phyloP scores from a whole-genome alignment of 2,797 vertebrate genomes.

The Protosalanx chinensis region DNA sequence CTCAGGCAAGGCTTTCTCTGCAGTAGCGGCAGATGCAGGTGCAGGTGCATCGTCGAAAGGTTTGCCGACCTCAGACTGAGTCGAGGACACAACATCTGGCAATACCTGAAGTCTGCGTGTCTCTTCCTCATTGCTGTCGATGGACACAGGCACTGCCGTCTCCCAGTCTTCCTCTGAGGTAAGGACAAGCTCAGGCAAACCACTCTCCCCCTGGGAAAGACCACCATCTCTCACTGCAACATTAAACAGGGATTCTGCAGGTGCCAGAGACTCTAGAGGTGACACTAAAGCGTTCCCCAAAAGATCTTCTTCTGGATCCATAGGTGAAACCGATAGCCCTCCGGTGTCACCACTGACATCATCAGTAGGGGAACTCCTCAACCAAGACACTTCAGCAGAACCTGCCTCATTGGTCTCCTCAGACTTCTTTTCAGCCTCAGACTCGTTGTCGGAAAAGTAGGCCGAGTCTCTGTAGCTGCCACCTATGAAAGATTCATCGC shows the following conservation, averaged over 20 bases:
- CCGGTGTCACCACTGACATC: slow-evolving; percentile 16
- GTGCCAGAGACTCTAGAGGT: slow-evolving; percentile 30
- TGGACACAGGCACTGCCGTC: slow-evolving; percentile 31
- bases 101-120: slow-evolving; percentile 52
- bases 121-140: slow-evolving; percentile 32
- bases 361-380: slow-evolving; percentile 34
- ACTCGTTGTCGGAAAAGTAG: slow-evolving; percentile 98
- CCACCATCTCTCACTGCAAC: slow-evolving; percentile 6
- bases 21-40: slow-evolving; percentile 28
- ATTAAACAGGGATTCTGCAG: slow-evolving; percentile 16
- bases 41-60: slow-evolving; percentile 25
- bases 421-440: slow-evolving; percentile 85
- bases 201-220: neutral
- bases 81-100: slow-evolving; percentile 38
- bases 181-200: slow-evolving; percentile 28
- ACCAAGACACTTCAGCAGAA: slow-evolving; percentile 42
- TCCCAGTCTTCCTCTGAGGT: slow-evolving; percentile 40
- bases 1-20: slow-evolving; percentile 39
- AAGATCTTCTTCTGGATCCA: slow-evolving; percentile 26
- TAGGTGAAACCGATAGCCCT: slow-evolving; percentile 10
- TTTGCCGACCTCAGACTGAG: slow-evolving; percentile 20
- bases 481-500: slow-evolving; percentile 61
- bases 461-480: slow-evolving; percentile 92
- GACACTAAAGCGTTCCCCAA: slow-evolving; percentile 29
- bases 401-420: slow-evolving; percentile 68